Conservation (phyloP, 1,140 invertebrate genomes). For the Cecropterus lyciades region DNA sequence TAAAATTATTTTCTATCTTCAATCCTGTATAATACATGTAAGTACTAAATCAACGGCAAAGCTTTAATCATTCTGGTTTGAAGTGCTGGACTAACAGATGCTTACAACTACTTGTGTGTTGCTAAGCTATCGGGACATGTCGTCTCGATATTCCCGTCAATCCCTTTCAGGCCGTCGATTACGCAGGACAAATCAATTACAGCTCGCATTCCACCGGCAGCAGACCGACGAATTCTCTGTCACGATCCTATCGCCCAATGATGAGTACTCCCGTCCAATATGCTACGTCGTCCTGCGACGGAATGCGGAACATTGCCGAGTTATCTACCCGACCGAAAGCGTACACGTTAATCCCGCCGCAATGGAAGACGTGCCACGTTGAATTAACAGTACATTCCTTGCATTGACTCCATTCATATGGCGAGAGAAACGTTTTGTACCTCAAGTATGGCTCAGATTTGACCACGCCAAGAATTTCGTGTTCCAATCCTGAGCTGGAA, state of each 20-base stretch:
- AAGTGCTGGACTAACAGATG: slow-evolving; percentile 28
- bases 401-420: slow-evolving; percentile 59
- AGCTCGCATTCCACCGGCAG: slow-evolving; percentile 72
- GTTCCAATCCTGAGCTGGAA: slow-evolving; percentile 73
- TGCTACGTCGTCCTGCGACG: slow-evolving; percentile 55
- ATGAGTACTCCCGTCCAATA: slow-evolving; percentile 66
- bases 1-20: too few species aligned
- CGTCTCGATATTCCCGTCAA: slow-evolving; percentile 71
- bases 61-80: slow-evolving; percentile 23
- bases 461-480: slow-evolving; percentile 76
- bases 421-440: slow-evolving; percentile 56
- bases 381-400: slow-evolving; percentile 68
- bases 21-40: too few species aligned
- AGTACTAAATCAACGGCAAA: neutral
- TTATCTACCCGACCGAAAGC: slow-evolving; percentile 48
- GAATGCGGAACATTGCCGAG: slow-evolving; percentile 72
- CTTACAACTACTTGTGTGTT: slow-evolving; percentile 30
- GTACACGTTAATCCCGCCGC: slow-evolving; percentile 61
- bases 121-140: slow-evolving; percentile 45
- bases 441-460: slow-evolving; percentile 65
- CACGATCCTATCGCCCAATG: slow-evolving; percentile 73
- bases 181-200: slow-evolving; percentile 83
- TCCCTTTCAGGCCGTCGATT: slow-evolving; percentile 67
- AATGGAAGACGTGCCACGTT: slow-evolving; percentile 71
- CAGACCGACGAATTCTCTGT: slow-evolving; percentile 78